A percentile compares a stretch with the other conserved stretches of the same genome.
phyloP scores from a whole-genome alignment of 1,140 invertebrate species.

The Drosophila ohnishii region DNA sequence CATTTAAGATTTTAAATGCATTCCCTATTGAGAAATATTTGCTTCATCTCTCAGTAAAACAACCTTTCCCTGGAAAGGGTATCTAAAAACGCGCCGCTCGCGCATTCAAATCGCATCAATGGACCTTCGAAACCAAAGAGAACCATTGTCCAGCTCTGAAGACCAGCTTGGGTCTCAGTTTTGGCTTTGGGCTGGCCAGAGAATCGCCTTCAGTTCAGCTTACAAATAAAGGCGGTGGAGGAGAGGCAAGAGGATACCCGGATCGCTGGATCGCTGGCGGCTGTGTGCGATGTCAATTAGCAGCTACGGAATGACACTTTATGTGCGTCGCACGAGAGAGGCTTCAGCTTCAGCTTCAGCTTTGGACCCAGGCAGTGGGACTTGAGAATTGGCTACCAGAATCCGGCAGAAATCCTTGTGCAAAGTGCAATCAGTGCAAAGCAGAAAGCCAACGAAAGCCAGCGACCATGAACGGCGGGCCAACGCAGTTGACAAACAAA shows the following conservation, averaged over 20 bases:
- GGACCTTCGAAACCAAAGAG: conserved; percentile 49
- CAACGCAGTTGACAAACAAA: conserved; percentile 81
- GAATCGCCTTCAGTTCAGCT: conserved; percentile 21
- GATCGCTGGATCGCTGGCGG: conserved; percentile 45
- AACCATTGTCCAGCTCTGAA: conserved; percentile 59
- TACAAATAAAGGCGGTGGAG: conserved; percentile 20
- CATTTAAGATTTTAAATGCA: neutral
- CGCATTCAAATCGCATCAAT: conserved; percentile 78
- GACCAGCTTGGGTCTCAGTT: neutral
- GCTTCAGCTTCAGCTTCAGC: conserved; percentile 26
- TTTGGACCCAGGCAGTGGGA: neutral
- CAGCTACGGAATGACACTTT: conserved; percentile 82
- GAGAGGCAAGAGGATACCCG: conserved; percentile 2
- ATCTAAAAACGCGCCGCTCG: conserved; percentile 62
- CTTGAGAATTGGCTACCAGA: conserved; percentile 24
- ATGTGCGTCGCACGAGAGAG: conserved; percentile 77
- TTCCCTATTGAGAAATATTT: neutral
- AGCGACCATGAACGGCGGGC: conserved; percentile 68
- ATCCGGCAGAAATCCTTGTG: conserved; percentile 55
- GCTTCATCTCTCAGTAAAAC: no score
- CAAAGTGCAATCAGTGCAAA: conserved; percentile 81
- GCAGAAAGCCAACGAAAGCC: conserved; percentile 70
- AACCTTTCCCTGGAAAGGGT: conserved; percentile 21
- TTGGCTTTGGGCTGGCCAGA: conserved; percentile 13
- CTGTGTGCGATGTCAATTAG: conserved; percentile 82